Evolutionary conservation across 2,797 vertebrate species (phyloP), one percentile per base, ranked within the genome.

Genomic region (Vireo griseus): DNA sequence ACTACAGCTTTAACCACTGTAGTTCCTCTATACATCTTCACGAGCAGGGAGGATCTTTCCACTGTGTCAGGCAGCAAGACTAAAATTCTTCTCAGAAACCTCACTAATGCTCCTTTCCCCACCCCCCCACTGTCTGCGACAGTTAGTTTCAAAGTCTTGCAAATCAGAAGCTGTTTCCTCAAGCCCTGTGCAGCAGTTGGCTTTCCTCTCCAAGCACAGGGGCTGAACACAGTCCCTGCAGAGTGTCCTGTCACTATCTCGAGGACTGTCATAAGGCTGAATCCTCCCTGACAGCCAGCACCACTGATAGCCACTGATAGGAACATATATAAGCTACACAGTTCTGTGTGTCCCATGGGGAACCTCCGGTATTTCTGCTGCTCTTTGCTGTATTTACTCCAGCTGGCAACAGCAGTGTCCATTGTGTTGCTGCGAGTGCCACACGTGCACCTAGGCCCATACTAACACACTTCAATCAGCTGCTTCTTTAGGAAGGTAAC

Each of bases 151-250:
- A 82, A 78, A 72, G 67, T 22, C 51, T 20, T 42, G 2, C 29
- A 52, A 81, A 71, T 58, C 88, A 93, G 71, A 82, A 93, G 63
- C 29, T 39, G 67, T 73, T 66, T 80, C 40, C 74, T 92, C 66
- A 66, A 69, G 63, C 13, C 9, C 51, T 51, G 31, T 5, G 57
- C 33, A 52, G 80, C 40, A 13, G 42, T 88, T 40, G 16, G 35
- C 74, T 42, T 57, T 68, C 24, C 21, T 39, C 62, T 71, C 40
- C 6, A 26, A 75, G 74, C 28, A 29, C 15, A 20, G 61, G 37
- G 39, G 47, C 26, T 45, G 2, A 83, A 54, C 16, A 19, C 13
- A 45, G 47, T 24, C 40, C 42, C 29, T 25, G 52, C 39, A 39
- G n/a, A 51, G 67, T 22, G 35, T 40, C 33, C 37, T 62, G 52